Evolutionary conservation across 2,888 invertebrate species (phyloP), one percentile per base, ranked within the genome.

Genomic region (Subacronicta megacephala): DNA sequence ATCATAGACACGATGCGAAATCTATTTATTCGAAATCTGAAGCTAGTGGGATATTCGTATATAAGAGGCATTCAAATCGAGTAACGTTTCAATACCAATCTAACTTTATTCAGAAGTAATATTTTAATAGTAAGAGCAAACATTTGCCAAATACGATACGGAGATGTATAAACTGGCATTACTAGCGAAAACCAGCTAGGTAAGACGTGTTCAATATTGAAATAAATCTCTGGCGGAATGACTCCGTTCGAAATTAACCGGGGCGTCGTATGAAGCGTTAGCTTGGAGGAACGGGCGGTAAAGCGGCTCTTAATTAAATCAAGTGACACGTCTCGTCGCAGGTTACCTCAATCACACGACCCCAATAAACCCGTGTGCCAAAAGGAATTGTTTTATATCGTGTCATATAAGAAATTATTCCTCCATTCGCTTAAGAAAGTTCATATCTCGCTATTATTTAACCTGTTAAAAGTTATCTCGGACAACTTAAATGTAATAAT

Each of bases 251-350:
- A 92, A 92, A 93, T 93, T 92, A 92, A 90, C 88, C 82, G 68
- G 82, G 85, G 85, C 80, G 78, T 75, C 83, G 80, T 86, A 84
- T 84, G 83, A 84, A 88, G 87, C 87, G 87, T 89, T 87, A 88
- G 88, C 87, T 84, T 84, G 87, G 80, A 88, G 89, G 83, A 88
- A 88, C 86, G 89, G 87, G 92, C 90, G 91, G 90, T 91, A 93
- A 92, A 93, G 88, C 93, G 89, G 86, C 85, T 89, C 91, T 93
- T 94, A 94, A 94, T 94, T 94, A 93, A 94, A 94, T 93, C 93
- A 93, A 93, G 93, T 90, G 93, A 93, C 92, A 88, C 85, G 93
- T 91, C 91, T 91, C 90, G 87, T 85, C 88, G 88, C 81, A 88
- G 85, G 90, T 86, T 88, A 90, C 92, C 90, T 93, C 92, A 93